Conservation (phyloP, 2,113 vertebrate genomes). For the Psittacus erithacus region DNA sequence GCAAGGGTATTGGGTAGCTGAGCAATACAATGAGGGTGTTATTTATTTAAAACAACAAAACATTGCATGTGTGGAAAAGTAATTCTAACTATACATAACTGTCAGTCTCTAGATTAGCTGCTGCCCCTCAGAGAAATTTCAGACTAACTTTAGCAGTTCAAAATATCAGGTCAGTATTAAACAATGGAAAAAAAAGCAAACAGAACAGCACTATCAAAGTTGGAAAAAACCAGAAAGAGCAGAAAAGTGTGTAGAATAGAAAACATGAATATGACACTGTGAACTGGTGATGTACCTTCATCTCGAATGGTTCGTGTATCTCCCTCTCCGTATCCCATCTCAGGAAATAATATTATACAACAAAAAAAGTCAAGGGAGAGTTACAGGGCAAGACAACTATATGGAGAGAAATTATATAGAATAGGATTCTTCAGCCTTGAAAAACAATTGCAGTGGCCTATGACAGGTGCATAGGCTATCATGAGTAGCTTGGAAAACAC, state of each 20-base stretch:
- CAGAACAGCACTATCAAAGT: background rate
- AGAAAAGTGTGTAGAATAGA: background rate
- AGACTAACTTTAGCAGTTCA: background rate
- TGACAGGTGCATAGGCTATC: accelerated
- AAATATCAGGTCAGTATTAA: background rate
- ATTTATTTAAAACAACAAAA: background rate
- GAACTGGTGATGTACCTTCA: background rate
- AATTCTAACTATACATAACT: background rate
- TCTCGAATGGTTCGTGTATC: background rate
- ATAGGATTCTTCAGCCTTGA: background rate
- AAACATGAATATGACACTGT: background rate
- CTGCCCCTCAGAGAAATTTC: background rate
- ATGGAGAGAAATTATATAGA: background rate
- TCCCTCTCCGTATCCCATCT: background rate
- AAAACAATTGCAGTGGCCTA: background rate
- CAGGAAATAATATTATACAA: background rate
- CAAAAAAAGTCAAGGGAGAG: background rate
- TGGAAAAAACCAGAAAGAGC: background rate
- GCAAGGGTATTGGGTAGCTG: background rate
- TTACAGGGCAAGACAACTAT: background rate
- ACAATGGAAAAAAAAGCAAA: background rate
- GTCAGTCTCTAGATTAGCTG: background rate
- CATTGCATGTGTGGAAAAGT: background rate
- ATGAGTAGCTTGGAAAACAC: background rate
- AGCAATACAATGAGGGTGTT: background rate